These are phyloP conservation scores for Felis catus DNA, from an alignment of 2,113 vertebrate genomes.

Conservation along the genomic window DNA sequence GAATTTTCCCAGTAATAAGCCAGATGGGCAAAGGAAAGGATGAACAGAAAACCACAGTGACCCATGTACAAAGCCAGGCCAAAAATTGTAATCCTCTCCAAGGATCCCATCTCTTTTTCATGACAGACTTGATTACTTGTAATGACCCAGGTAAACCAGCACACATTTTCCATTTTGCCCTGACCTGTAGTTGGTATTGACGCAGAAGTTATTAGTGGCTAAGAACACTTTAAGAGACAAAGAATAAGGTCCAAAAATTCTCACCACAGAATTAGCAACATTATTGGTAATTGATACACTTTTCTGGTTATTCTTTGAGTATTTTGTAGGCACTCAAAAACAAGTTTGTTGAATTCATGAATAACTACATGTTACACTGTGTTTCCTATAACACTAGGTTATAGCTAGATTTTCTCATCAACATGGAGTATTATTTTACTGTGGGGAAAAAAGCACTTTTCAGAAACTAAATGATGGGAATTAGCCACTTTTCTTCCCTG, in stretches of 20 bases:
- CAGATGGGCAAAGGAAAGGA: background rate
- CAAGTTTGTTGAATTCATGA: background rate
- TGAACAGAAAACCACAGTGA: background rate
- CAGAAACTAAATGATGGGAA: background rate
- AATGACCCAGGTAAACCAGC: background rate
- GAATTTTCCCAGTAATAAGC: background rate
- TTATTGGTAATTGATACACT: background rate
- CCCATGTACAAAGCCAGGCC: background rate
- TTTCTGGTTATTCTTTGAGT: background rate
- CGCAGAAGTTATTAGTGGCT: background rate
- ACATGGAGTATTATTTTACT: background rate
- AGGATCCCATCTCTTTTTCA: background rate
- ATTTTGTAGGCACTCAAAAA: background rate
- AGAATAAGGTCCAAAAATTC: background rate
- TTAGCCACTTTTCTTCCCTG: background rate
- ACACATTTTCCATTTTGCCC: background rate
- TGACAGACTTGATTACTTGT: background rate
- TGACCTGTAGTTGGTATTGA: background rate
- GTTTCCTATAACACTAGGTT: background rate
- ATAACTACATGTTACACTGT: background rate
- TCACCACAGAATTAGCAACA: background rate
- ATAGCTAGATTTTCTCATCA: background rate
- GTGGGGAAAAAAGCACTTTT: background rate
- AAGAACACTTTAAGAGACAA: background rate
- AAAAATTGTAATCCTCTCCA: background rate